These are phyloP conservation scores for Cassiopea xamachana DNA, from an alignment of 30 jellyfish, hydroid and myxozoan genomes.

Conservation along the genomic window DNA sequence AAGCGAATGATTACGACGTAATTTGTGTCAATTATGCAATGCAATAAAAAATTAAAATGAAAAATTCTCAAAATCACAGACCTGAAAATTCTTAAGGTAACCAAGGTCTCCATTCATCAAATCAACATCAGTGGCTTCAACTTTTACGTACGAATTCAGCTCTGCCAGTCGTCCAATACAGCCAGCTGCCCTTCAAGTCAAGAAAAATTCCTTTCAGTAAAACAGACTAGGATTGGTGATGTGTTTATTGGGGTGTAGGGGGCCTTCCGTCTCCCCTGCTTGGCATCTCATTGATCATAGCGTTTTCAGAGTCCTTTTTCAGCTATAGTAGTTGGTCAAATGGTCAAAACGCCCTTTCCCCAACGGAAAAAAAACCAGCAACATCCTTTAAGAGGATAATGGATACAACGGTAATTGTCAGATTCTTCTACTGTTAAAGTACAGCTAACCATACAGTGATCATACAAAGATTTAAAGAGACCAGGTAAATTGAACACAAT, in stretches of 20 bases:
- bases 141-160: constrained; percentile 79
- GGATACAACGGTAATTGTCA: too few species aligned
- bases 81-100: constrained; percentile 69
- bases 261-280: neutral
- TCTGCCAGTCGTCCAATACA: constrained; percentile 73
- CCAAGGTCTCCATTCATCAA: constrained; percentile 22
- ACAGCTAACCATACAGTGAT: too few species aligned
- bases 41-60: too few species aligned
- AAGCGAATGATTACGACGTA: too few species aligned
- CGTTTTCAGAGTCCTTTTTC: neutral
- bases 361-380: neutral
- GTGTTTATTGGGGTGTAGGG: neutral
- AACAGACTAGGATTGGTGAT: neutral
- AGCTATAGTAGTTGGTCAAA: too few species aligned
- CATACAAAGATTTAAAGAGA: too few species aligned
- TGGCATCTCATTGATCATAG: neutral
- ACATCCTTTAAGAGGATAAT: too few species aligned
- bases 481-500: too few species aligned
- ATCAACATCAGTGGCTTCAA: constrained; percentile 24
- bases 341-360: too few species aligned
- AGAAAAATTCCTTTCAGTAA: neutral
- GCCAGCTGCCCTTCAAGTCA: constrained; percentile 72
- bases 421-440: too few species aligned
- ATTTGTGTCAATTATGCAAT: too few species aligned
- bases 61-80: too few species aligned